phyloP scores from a whole-genome alignment of 1,140 invertebrate species.

The Drosophila lacertosa region DNA sequence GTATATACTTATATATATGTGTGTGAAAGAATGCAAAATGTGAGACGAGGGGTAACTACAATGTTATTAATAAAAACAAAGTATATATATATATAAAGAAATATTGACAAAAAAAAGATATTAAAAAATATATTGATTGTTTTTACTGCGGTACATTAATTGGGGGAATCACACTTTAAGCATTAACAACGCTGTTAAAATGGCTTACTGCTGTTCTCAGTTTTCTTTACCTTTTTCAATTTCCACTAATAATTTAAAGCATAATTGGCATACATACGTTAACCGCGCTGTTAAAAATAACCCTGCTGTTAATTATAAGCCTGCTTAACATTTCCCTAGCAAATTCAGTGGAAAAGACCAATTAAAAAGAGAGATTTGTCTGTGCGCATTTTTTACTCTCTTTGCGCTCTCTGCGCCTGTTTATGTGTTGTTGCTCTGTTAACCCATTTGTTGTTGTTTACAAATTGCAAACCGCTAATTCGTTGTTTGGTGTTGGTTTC shows the following conservation, averaged over 20 bases:
- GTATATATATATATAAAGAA: slow-evolving; percentile 40
- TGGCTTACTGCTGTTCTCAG: too few species aligned
- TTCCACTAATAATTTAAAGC: too few species aligned
- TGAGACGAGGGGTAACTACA: slow-evolving; percentile 49
- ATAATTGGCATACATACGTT: too few species aligned
- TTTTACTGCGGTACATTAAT: background rate
- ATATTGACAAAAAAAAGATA: slow-evolving; percentile 26
- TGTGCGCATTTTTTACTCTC: too few species aligned
- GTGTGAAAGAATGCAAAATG: slow-evolving; percentile 19
- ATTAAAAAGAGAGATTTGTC: too few species aligned
- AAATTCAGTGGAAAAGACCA: background rate
- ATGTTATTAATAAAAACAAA: slow-evolving; percentile 58
- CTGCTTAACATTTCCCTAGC: background rate
- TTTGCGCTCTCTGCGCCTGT: too few species aligned
- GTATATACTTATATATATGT: slow-evolving; percentile 18
- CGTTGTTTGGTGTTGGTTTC: slow-evolving; percentile 29
- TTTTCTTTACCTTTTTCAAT: too few species aligned
- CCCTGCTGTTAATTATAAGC: background rate
- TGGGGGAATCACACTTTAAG: too few species aligned
- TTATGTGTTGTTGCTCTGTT: slow-evolving; percentile 5
- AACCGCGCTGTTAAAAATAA: too few species aligned
- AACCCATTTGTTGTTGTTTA: slow-evolving; percentile 5
- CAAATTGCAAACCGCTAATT: slow-evolving; percentile 2
- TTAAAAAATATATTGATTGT: background rate
- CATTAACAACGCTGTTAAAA: background rate